phyloP scores from a whole-genome alignment of 2,888 invertebrate genomes.

The Aporophyla lueneburgensis region DNA sequence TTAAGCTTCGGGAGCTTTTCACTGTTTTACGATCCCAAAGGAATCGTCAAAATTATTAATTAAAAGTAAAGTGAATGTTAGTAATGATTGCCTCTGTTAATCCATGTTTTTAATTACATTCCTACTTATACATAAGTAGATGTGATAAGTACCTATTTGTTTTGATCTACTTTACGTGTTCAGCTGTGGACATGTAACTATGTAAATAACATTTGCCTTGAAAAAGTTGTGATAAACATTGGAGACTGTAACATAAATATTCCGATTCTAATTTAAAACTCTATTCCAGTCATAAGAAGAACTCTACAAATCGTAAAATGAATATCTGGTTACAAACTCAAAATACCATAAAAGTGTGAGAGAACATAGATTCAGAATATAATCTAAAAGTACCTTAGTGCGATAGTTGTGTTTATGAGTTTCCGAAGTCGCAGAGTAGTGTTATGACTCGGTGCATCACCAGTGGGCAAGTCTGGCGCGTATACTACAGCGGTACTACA shows the following conservation, averaged over 20 bases:
- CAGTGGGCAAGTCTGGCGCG: constrained; percentile 75
- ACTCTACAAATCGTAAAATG: constrained; percentile 2
- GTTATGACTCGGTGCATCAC: constrained; percentile 77
- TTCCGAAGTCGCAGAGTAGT: constrained; percentile 49
- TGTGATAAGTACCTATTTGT: constrained; percentile 19
- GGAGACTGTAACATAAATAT: constrained; percentile 24
- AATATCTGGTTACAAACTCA: background rate
- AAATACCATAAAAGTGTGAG: background rate
- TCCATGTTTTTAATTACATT: constrained; percentile 1
- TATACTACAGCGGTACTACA: constrained; percentile 84
- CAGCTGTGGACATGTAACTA: constrained; percentile 13
- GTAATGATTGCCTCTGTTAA: background rate
- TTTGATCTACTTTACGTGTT: constrained; percentile 21
- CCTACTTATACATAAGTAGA: background rate
- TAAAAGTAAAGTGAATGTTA: background rate
- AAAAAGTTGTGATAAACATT: constrained; percentile 33
- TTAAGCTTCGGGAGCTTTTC: background rate
- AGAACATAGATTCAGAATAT: background rate
- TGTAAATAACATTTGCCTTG: constrained; percentile 41
- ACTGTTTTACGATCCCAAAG: background rate
- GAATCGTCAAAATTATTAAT: background rate
- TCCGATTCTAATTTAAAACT: constrained; percentile 19
- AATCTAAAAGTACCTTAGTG: constrained; percentile 59
- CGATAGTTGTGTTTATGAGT: constrained; percentile 38
- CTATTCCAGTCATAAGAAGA: constrained; percentile 14